A percentile compares a stretch with the other conserved stretches of the same genome.
Evolutionary conservation across 2,797 vertebrate genomes (phyloP).

Genomic region (Myotis myotis): DNA sequence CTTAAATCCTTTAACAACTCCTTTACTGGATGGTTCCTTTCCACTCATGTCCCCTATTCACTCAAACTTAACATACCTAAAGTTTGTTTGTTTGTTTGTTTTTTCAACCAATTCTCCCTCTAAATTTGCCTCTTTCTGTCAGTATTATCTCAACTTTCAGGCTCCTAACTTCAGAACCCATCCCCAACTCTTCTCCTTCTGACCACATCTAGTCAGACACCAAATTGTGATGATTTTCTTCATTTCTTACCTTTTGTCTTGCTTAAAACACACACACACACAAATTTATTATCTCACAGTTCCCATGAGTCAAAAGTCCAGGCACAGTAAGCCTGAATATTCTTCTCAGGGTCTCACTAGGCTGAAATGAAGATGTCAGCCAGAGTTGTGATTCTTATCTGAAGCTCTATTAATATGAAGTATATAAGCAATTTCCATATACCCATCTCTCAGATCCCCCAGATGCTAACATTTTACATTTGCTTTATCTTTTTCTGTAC

Average conservation of each 20-base stretch:
- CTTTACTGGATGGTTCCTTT: background rate
- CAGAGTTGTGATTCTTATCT: background rate
- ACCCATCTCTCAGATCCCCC: background rate
- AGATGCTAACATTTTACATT: slow-evolving; percentile 23
- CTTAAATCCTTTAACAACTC: background rate
- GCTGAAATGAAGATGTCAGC: background rate
- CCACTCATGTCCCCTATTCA: background rate
- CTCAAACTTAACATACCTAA: background rate
- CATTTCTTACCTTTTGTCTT: background rate
- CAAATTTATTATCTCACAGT: background rate
- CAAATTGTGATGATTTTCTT: background rate
- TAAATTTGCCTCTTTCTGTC: background rate
- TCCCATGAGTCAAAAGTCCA: background rate
- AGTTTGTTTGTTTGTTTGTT: background rate
- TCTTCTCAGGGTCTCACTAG: background rate
- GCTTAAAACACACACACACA: background rate
- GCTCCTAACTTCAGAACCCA: background rate
- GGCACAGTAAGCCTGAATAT: background rate
- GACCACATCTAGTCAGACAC: background rate
- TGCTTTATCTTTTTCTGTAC: background rate
- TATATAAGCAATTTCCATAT: background rate
- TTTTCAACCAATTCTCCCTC: background rate
- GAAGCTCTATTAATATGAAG: slow-evolving; percentile 3
- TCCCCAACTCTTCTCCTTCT: background rate
- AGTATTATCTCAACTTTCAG: background rate